These are phyloP conservation scores for Apocheima hispidaria DNA, from an alignment of 2,888 invertebrate species.

Conservation along the genomic window DNA sequence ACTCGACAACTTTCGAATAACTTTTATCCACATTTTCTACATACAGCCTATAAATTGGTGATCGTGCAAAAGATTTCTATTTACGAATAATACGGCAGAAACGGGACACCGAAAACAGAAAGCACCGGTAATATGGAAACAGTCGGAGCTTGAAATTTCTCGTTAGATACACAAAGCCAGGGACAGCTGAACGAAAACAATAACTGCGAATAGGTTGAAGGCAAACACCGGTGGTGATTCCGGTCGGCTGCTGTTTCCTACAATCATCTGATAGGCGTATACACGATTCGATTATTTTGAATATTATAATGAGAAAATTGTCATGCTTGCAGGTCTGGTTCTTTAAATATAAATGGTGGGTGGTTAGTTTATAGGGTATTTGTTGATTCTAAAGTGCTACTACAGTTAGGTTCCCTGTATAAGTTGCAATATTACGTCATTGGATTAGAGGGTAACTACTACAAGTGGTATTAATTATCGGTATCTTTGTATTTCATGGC, in stretches of 20 bases:
- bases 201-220: conserved; percentile 43
- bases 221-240: conserved; percentile 41
- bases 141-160: conserved; percentile 56
- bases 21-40: conserved; percentile 25
- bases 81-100: conserved; percentile 41
- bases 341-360: too few species aligned
- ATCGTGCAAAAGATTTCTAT: conserved; percentile 43
- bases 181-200: conserved; percentile 47
- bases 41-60: conserved; percentile 30
- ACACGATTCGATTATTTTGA: conserved; percentile 18
- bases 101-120: conserved; percentile 58
- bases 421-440: background rate
- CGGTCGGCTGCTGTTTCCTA: conserved; percentile 31
- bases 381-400: too few species aligned
- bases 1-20: conserved; percentile 32
- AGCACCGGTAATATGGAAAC: conserved; percentile 51
- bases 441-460: background rate
- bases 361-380: too few species aligned
- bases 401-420: too few species aligned
- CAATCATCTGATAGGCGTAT: conserved; percentile 23
- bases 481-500: too few species aligned
- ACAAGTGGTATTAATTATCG: too few species aligned
- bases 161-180: conserved; percentile 55
- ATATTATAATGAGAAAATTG: conserved; percentile 9
- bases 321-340: background rate